Evolutionary conservation across 1,140 invertebrate species (phyloP).

Genomic region (Lasioglossum baleicum): DNA sequence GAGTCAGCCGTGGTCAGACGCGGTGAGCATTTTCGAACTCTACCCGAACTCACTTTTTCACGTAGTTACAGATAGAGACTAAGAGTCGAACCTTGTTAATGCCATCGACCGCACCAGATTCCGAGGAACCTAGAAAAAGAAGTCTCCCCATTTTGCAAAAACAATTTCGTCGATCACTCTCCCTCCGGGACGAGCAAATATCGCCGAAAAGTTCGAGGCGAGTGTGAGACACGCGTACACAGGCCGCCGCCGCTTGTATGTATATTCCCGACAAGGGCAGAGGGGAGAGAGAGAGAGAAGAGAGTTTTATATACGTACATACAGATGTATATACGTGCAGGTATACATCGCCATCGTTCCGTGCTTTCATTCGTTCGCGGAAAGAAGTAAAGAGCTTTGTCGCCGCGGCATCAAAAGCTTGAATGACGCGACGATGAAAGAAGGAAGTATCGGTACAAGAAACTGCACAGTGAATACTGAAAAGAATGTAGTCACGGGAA

Average conservation of each 20-base stretch:
- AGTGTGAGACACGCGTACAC: constrained; percentile 12
- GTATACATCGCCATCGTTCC: constrained; percentile 64
- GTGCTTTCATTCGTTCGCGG: constrained; percentile 66
- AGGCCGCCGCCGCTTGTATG: constrained; percentile 3
- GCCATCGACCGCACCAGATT: too few species aligned
- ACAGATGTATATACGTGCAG: constrained; percentile 34
- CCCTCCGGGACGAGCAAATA: constrained; percentile 19
- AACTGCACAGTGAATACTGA: constrained; percentile 70
- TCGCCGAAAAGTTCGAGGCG: constrained; percentile 40
- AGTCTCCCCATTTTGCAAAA: not conserved
- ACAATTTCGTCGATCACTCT: constrained; percentile 12
- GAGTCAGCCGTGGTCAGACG: too few species aligned
- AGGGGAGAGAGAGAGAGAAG: not conserved
- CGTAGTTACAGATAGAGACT: too few species aligned
- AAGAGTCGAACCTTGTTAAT: too few species aligned
- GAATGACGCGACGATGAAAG: constrained; percentile 72
- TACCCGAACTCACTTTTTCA: too few species aligned
- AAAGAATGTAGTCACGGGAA: constrained; percentile 67
- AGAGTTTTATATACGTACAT: constrained; percentile 17
- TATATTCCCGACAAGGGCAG: constrained; percentile 1
- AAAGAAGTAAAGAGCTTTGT: constrained; percentile 73
- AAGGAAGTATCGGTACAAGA: constrained; percentile 73
- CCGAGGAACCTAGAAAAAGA: not conserved
- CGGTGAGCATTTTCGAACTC: too few species aligned
- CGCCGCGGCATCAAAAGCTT: constrained; percentile 72